Conservation (phyloP, 2,113 vertebrate genomes). For the Sitta europaea region DNA sequence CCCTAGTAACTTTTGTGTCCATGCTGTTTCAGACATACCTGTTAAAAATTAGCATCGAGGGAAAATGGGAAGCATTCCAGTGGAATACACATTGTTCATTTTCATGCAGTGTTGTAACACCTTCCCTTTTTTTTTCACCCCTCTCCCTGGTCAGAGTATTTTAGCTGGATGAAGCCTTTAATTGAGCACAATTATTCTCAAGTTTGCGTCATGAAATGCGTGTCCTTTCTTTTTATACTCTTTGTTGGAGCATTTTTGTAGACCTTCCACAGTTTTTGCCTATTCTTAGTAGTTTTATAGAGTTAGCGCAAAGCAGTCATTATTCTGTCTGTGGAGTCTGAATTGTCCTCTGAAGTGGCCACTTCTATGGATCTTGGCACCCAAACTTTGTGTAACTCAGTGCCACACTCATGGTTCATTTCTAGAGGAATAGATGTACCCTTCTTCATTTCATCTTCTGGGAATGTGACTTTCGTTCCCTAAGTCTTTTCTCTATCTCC, state of each 20-base stretch:
- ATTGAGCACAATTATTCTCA: background rate
- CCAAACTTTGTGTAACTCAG: background rate
- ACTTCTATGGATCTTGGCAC: background rate
- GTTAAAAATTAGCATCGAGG: background rate
- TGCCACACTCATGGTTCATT: background rate
- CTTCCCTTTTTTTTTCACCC: background rate
- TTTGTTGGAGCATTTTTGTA: background rate
- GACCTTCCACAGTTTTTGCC: background rate
- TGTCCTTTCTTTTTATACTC: background rate
- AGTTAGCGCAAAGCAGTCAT: background rate
- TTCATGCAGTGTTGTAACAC: background rate
- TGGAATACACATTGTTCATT: background rate
- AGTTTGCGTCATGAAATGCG: background rate
- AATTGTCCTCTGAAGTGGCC: background rate
- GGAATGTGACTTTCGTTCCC: background rate
- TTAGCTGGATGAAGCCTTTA: background rate
- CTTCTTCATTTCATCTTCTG: background rate
- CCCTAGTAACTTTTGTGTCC: background rate
- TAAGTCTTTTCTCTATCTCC: background rate
- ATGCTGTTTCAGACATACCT: background rate
- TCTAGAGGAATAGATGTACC: background rate
- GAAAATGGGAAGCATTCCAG: background rate
- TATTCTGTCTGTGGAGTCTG: conserved; percentile 5
- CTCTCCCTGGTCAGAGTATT: background rate
- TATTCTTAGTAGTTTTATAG: background rate